Conservation (phyloP, 2,888 invertebrate genomes). For the Xestia rhomboidea region DNA sequence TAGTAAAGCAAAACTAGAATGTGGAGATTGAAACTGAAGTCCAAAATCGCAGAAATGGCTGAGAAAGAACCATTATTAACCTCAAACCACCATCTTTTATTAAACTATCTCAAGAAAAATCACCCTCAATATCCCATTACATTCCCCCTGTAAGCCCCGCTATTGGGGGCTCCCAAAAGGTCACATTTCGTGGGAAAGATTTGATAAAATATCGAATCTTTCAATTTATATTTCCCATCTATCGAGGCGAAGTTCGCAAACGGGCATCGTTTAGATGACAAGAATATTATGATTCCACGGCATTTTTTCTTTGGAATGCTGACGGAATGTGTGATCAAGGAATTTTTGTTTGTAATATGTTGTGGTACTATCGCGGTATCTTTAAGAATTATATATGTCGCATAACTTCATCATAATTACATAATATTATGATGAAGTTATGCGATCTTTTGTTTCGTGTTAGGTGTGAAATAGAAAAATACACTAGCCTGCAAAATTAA, state of each 20-base stretch:
- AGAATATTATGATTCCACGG: slow-evolving; percentile 56
- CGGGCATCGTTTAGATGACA: slow-evolving; percentile 62
- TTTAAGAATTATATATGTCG: background rate
- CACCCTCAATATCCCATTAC: slow-evolving; percentile 60
- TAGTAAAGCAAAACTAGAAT: slow-evolving; percentile 1
- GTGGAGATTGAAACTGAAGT: background rate
- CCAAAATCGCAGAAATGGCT: background rate
- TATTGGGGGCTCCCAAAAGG: slow-evolving; percentile 55
- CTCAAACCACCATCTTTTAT: slow-evolving; percentile 28
- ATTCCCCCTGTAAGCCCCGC: slow-evolving; percentile 36
- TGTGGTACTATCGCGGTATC: slow-evolving; percentile 4
- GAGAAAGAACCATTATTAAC: background rate
- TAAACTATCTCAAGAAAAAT: slow-evolving; percentile 58
- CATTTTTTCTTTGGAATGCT: slow-evolving; percentile 40
- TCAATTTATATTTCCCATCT: slow-evolving; percentile 74
- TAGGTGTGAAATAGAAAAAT: too few species aligned
- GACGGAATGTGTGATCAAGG: slow-evolving; percentile 14
- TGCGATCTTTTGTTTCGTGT: background rate
- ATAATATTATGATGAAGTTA: slow-evolving; percentile 11
- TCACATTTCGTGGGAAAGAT: slow-evolving; percentile 64
- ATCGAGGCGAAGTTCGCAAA: slow-evolving; percentile 62
- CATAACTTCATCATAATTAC: too few species aligned
- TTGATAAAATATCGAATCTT: slow-evolving; percentile 75
- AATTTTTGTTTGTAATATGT: slow-evolving; percentile 29
- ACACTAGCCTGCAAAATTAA: too few species aligned